phyloP scores from a whole-genome alignment of 92 coral and sea anemone genomes.

The Isaurus tuberculatus region DNA sequence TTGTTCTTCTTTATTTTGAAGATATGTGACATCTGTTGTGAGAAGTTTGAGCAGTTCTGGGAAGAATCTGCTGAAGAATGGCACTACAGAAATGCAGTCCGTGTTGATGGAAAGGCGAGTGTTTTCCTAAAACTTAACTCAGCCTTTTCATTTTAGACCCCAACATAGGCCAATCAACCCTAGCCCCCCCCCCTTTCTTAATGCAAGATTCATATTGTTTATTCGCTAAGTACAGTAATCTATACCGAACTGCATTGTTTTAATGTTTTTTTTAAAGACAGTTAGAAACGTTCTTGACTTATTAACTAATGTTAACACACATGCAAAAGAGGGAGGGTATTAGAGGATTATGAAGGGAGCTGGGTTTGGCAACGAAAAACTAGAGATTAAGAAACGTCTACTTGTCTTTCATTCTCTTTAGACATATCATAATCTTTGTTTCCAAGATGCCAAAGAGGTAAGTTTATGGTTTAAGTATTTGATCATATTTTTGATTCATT shows the following conservation, averaged over 20 bases:
- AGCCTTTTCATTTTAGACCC: background rate
- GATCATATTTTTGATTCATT: background rate
- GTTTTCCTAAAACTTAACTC: background rate
- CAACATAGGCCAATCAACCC: background rate
- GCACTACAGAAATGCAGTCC: conserved; percentile 95
- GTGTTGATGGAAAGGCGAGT: conserved; percentile 96
- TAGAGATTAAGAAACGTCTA: background rate
- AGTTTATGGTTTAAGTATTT: conserved; percentile 20
- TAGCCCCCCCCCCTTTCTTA: too few species aligned
- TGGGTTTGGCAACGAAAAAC: too few species aligned
- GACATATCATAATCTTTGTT: conserved; percentile 94
- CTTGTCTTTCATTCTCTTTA: conserved; percentile 53
- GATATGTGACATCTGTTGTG: conserved; percentile 95
- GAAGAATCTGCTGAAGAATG: conserved; percentile 95
- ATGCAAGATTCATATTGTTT: too few species aligned
- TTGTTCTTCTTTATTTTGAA: conserved; percentile 13
- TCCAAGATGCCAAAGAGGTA: conserved; percentile 98
- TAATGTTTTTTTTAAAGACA: too few species aligned
- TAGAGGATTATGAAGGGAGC: too few species aligned
- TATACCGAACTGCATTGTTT: too few species aligned
- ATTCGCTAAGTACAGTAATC: too few species aligned
- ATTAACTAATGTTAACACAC: too few species aligned
- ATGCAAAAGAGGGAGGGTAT: too few species aligned
- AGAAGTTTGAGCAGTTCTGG: conserved; percentile 98
- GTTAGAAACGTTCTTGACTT: too few species aligned